phyloP scores from a whole-genome alignment of 2,888 invertebrate species.

The Beris morrisii region DNA sequence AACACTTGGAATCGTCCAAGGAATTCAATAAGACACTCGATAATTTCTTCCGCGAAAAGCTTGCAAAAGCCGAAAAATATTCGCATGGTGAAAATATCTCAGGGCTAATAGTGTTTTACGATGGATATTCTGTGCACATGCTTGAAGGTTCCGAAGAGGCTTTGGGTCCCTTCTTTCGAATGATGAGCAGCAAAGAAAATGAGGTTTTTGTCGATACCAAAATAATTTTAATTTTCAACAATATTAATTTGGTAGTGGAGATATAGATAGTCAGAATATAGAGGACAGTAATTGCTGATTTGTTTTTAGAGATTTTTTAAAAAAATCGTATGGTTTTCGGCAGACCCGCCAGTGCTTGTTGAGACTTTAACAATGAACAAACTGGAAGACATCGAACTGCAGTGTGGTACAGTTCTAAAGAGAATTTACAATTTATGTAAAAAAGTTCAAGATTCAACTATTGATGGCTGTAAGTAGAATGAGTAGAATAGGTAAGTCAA shows the following conservation, averaged over 20 bases:
- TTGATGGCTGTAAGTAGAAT: background rate
- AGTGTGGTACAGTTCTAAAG: background rate
- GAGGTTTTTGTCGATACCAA: slow-evolving; percentile 29
- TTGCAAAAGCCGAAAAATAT: slow-evolving; percentile 8
- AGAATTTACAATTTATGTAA: slow-evolving; percentile 20
- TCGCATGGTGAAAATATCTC: slow-evolving; percentile 16
- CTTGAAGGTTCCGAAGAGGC: slow-evolving; percentile 39
- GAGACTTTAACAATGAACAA: slow-evolving; percentile 11
- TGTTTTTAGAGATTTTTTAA: slow-evolving; percentile 28
- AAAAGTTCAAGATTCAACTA: background rate
- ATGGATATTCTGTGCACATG: slow-evolving; percentile 37
- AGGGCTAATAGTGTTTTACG: slow-evolving; percentile 36
- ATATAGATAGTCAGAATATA: background rate
- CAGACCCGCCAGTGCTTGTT: slow-evolving; percentile 28
- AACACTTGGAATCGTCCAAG: slow-evolving; percentile 18
- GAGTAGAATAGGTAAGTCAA: background rate
- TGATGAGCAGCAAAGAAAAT: slow-evolving; percentile 14
- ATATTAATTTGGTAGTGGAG: slow-evolving; percentile 35
- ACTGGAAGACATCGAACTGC: slow-evolving; percentile 11
- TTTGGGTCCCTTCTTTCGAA: slow-evolving; percentile 35
- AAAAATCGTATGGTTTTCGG: slow-evolving; percentile 11
- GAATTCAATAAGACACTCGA: slow-evolving; percentile 26
- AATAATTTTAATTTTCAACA: slow-evolving; percentile 37
- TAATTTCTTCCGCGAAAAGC: slow-evolving; percentile 4
- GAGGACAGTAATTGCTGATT: background rate